phyloP scores from a whole-genome alignment of 2,797 vertebrate genomes.

The Chaunax sp. region DNA sequence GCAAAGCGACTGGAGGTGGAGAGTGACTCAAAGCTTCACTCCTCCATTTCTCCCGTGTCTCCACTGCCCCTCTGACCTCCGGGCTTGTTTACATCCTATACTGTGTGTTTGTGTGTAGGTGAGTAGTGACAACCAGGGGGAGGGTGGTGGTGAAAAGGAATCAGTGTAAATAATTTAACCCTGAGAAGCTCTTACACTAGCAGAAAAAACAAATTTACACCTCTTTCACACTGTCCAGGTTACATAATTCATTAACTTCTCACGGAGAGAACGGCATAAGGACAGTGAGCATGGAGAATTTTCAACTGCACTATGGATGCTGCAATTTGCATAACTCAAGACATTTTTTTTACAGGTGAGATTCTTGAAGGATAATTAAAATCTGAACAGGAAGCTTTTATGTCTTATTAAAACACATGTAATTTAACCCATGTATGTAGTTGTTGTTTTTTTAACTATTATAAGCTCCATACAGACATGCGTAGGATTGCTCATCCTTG shows the following conservation, averaged over 20 bases:
- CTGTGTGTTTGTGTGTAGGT: slow-evolving; percentile 17
- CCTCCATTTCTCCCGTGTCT: slow-evolving; percentile 33
- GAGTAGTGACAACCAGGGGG: slow-evolving; percentile 25
- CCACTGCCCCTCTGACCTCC: slow-evolving; percentile 48
- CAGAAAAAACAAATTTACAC: slow-evolving; percentile 53
- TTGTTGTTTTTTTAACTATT: too few relatives aligned
- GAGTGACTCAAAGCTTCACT: slow-evolving; percentile 64
- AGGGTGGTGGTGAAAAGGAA: slow-evolving; percentile 37
- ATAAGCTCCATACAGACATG: too few relatives aligned
- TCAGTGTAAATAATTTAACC: slow-evolving; percentile 57
- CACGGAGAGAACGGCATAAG: slow-evolving; percentile 10
- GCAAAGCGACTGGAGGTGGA: slow-evolving; percentile 50
- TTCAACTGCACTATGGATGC: slow-evolving; percentile 8
- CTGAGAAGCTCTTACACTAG: slow-evolving; percentile 39
- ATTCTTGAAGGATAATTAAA: slow-evolving; percentile 28
- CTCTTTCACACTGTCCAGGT: slow-evolving; percentile 40
- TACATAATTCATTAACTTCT: slow-evolving; percentile 49
- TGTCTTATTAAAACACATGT: slow-evolving; percentile 16
- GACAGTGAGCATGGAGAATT: background rate
- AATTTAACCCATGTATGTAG: too few relatives aligned
- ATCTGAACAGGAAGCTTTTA: slow-evolving; percentile 21
- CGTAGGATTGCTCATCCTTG: too few relatives aligned
- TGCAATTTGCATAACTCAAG: slow-evolving; percentile 22
- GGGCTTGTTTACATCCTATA: slow-evolving; percentile 38
- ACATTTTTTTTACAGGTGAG: slow-evolving; percentile 1